Percentiles rank a stretch among this genome's conserved stretches.
Evolutionary conservation across 2,888 invertebrate genomes (phyloP).

Genomic region (Eupithecia subumbrata): DNA sequence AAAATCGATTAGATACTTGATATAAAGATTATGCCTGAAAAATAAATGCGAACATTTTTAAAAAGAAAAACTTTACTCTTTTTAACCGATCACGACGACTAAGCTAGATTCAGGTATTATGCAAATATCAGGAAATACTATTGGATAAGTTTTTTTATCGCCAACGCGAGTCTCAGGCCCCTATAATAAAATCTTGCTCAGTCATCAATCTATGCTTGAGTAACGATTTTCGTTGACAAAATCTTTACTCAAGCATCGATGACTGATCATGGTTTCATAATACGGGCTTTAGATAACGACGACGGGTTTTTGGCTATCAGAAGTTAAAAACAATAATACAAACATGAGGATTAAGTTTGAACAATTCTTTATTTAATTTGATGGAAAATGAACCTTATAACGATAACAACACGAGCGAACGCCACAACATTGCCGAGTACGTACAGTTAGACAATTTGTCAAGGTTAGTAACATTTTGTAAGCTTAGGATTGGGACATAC

Average conservation of each 20-base stretch:
- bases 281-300: not conserved
- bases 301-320: not conserved
- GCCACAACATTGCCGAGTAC: constrained; percentile 76
- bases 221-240: no score
- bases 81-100: not conserved
- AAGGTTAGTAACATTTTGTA: constrained; percentile 24
- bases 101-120: not conserved
- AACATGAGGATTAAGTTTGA: not conserved
- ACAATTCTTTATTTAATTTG: constrained; percentile 10
- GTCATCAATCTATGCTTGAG: no score
- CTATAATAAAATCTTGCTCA: no score
- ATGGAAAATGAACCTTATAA: constrained; percentile 50
- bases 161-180: not conserved
- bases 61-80: not conserved
- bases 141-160: not conserved
- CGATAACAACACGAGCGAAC: constrained; percentile 75
- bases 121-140: not conserved
- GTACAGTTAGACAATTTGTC: constrained; percentile 19
- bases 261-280: no score
- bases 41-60: no score
- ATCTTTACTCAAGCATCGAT: no score
- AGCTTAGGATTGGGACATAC: not conserved
- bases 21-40: not conserved
- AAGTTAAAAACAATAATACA: not conserved
- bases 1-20: no score